Evolutionary conservation across 2,888 invertebrate species (phyloP).

Genomic region (Dascillus cervinus): DNA sequence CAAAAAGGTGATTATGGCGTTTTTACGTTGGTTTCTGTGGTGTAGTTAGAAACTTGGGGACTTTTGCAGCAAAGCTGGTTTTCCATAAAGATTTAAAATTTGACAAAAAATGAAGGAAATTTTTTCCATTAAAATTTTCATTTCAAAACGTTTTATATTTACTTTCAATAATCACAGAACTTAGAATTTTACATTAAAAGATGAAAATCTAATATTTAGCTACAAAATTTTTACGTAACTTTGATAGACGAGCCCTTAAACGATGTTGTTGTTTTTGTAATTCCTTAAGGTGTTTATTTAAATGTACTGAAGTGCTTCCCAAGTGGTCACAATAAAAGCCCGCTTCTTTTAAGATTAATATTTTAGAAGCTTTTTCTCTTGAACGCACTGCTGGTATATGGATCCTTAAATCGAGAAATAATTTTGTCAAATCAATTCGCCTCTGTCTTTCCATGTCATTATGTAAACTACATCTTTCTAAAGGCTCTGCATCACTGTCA

Average conservation of each 20-base stretch:
- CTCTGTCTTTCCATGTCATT: slow-evolving; percentile 90
- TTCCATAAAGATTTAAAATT: too few species aligned
- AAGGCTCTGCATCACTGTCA: slow-evolving; percentile 59
- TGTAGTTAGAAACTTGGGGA: too few species aligned
- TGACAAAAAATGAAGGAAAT: too few species aligned
- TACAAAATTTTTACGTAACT: slow-evolving; percentile 50
- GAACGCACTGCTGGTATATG: slow-evolving; percentile 71
- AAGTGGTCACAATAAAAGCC: slow-evolving; percentile 60
- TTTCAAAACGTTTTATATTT: too few species aligned
- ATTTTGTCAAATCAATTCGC: slow-evolving; percentile 78
- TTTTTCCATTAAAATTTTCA: too few species aligned
- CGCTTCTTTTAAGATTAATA: slow-evolving; percentile 75
- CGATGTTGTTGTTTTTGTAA: slow-evolving; percentile 56
- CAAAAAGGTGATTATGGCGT: too few species aligned
- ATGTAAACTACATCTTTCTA: slow-evolving; percentile 77
- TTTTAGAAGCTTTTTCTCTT: slow-evolving; percentile 80
- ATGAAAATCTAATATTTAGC: slow-evolving; percentile 35
- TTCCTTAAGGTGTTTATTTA: slow-evolving; percentile 49
- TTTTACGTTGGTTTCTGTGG: too few species aligned
- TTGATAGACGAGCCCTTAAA: slow-evolving; percentile 54
- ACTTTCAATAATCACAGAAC: too few species aligned
- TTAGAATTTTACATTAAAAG: too few species aligned
- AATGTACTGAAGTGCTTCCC: slow-evolving; percentile 43
- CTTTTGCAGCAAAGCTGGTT: too few species aligned
- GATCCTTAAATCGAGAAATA: slow-evolving; percentile 73